A percentile compares a stretch with the other conserved stretches of the same genome.
These are phyloP conservation scores for Microctenopoma stevenorrisi DNA, from an alignment of 2,797 vertebrate species.

Conservation along the genomic window DNA sequence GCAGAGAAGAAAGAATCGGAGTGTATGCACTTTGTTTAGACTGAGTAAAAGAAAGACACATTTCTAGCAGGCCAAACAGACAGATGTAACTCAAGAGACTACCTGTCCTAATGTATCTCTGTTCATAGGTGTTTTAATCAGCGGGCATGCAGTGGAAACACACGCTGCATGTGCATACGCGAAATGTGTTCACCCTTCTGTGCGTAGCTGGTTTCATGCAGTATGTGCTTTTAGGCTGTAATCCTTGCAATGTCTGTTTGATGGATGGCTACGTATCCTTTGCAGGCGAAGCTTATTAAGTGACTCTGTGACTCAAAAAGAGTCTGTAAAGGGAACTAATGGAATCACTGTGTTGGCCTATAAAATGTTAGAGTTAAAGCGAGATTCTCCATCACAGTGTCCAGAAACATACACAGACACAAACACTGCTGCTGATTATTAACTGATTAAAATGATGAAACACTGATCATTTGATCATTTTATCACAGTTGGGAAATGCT, in stretches of 20 bases:
- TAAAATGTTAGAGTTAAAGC: conserved; percentile 7
- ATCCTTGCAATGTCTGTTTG: conserved; percentile 16
- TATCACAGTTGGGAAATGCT: not conserved
- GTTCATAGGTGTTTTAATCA: conserved; percentile 9
- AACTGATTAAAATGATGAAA: not conserved
- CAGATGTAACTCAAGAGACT: conserved; percentile 24
- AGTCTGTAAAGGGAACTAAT: conserved; percentile 31
- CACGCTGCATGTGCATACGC: conserved; percentile 3
- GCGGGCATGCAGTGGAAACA: not conserved
- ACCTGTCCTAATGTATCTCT: conserved; percentile 19
- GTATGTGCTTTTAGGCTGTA: conserved; percentile 21
- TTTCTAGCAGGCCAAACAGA: conserved; percentile 38
- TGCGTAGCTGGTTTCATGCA: conserved; percentile 10
- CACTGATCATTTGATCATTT: not conserved
- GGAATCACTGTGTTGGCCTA: conserved; percentile 5
- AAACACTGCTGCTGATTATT: not conserved
- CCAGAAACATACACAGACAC: not conserved
- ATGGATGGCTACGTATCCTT: conserved; percentile 15
- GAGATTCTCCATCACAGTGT: conserved; percentile 19
- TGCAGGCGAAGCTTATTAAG: conserved; percentile 24
- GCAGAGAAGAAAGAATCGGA: not conserved
- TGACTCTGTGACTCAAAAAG: conserved; percentile 24
- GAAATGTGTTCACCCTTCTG: not conserved
- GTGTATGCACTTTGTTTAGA: conserved; percentile 43
- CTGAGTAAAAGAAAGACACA: conserved; percentile 48